phyloP scores from a whole-genome alignment of 2,113 vertebrate species.

The Protomyctophum bolini region DNA sequence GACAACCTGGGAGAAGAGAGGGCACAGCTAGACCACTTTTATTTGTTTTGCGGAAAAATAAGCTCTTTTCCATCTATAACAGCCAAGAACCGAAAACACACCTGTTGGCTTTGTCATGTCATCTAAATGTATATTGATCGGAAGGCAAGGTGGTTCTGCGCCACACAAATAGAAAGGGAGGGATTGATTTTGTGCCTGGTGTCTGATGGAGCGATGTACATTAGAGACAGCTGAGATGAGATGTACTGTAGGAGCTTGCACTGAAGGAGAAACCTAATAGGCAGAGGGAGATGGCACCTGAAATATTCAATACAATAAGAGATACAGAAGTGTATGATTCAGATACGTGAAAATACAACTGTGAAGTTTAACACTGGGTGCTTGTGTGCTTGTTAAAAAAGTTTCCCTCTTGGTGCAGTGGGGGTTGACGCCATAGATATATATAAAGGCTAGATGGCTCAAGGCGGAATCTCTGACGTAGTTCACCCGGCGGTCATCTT shows the following conservation, averaged over 20 bases:
- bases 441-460: too few species aligned
- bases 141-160: slow-evolving; percentile 31
- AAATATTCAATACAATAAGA: slow-evolving; percentile 21
- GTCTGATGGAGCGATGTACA: slow-evolving; percentile 55
- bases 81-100: slow-evolving; percentile 23
- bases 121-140: slow-evolving; percentile 56
- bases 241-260: slow-evolving; percentile 15
- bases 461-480: too few species aligned
- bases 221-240: slow-evolving; percentile 55
- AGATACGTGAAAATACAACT: not conserved
- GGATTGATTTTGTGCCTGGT: slow-evolving; percentile 67
- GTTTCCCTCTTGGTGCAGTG: not conserved
- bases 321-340: slow-evolving; percentile 4
- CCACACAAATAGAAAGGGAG: slow-evolving; percentile 51
- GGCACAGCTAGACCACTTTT: not conserved
- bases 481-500: too few species aligned
- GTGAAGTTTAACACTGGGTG: not conserved
- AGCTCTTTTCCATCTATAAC: slow-evolving; percentile 2
- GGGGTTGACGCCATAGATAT: too few species aligned
- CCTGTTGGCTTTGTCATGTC: slow-evolving; percentile 46
- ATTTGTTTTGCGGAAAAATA: slow-evolving; percentile 14
- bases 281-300: slow-evolving; percentile 14
- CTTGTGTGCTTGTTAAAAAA: not conserved
- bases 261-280: slow-evolving; percentile 27
- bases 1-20: not conserved